A percentile compares a stretch with the other conserved stretches of the same genome.
Evolutionary conservation across 2,797 vertebrate genomes (phyloP).

Genomic region (Acridotheres tristis): DNA sequence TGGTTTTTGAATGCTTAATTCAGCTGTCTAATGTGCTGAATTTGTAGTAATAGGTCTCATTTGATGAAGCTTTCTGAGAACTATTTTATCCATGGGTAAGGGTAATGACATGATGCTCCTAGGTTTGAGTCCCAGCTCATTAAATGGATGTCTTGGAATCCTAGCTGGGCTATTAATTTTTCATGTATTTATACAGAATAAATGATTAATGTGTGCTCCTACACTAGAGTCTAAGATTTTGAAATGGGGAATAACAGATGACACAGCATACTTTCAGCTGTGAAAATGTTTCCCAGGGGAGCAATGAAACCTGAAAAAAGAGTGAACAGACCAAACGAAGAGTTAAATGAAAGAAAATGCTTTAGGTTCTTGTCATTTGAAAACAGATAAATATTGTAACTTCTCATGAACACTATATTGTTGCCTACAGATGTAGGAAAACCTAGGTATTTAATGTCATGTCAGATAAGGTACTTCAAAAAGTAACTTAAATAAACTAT

Average conservation of each 20-base stretch:
- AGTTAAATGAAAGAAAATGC: constrained; percentile 24
- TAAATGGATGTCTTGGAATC: constrained; percentile 80
- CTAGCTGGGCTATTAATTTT: constrained; percentile 81
- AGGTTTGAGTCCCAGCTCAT: constrained; percentile 75
- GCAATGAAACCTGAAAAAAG: not conserved
- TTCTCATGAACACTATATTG: not conserved
- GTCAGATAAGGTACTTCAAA: not conserved
- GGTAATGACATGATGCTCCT: not conserved
- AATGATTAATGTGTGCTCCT: constrained; percentile 83
- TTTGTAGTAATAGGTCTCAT: not conserved
- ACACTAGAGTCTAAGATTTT: constrained; percentile 80
- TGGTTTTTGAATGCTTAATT: not conserved
- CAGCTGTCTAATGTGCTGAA: not conserved
- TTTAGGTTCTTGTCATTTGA: not conserved
- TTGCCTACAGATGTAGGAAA: not conserved
- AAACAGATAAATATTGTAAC: not conserved
- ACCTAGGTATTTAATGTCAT: not conserved
- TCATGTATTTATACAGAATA: constrained; percentile 77
- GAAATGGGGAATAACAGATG: constrained; percentile 48
- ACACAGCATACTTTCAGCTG: constrained; percentile 20
- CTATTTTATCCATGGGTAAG: not conserved
- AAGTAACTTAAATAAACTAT: not conserved
- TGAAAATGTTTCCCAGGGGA: constrained; percentile 26
- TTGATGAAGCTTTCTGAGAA: not conserved
- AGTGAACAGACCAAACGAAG: not conserved